phyloP scores from a whole-genome alignment of 2,113 vertebrate genomes.

The Phoxinus phoxinus region DNA sequence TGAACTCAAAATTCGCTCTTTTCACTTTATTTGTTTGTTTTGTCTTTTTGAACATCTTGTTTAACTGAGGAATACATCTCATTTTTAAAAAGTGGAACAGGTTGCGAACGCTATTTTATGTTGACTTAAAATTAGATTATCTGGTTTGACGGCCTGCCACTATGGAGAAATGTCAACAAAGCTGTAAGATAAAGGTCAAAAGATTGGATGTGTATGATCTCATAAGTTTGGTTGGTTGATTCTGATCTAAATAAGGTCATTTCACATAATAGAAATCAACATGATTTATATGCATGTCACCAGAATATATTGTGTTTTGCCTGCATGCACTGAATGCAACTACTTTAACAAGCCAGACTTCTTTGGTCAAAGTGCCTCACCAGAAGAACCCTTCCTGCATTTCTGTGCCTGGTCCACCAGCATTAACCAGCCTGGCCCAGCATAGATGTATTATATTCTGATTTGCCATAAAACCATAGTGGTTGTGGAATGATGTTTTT shows the following conservation, averaged over 20 bases:
- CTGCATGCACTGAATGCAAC: background rate
- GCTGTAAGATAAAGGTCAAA: background rate
- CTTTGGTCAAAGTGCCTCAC: background rate
- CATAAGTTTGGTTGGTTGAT: constrained; percentile 1
- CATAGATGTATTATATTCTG: background rate
- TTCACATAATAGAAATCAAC: background rate
- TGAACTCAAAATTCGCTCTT: background rate
- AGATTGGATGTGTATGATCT: background rate
- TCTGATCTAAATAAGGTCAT: background rate
- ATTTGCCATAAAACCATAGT: background rate
- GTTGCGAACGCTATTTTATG: background rate
- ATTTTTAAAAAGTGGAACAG: background rate
- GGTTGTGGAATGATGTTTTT: background rate
- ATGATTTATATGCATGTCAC: background rate
- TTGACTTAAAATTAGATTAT: background rate
- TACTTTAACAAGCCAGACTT: background rate
- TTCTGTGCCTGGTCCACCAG: too few species aligned
- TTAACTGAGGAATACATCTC: background rate
- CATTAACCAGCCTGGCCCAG: background rate
- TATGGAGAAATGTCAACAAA: background rate
- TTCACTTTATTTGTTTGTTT: background rate
- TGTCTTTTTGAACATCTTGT: background rate
- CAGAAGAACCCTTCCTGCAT: background rate
- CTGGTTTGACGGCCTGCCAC: background rate
- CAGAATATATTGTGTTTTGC: too few species aligned